Evolutionary conservation across 2,113 vertebrate species (phyloP).

Genomic region (Nothobranchius furzeri): DNA sequence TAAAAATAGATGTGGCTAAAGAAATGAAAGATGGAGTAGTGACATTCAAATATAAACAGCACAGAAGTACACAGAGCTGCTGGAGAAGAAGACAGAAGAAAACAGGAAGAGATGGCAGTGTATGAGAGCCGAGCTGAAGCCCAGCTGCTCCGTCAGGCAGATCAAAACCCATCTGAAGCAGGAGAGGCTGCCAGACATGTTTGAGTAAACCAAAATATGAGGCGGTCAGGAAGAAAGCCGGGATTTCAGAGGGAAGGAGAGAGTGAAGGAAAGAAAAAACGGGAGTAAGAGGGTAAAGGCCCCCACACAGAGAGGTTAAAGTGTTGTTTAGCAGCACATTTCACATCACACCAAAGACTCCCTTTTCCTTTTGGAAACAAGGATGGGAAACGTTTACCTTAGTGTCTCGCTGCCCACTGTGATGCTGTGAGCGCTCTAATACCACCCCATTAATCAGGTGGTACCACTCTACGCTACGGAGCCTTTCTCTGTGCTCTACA

Average conservation of each 20-base stretch:
- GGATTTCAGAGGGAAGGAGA: constrained; percentile 27
- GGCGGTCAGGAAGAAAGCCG: constrained; percentile 52
- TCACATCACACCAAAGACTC: constrained; percentile 1
- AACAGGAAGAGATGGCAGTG: constrained; percentile 33
- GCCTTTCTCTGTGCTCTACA: background rate
- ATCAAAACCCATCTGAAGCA: constrained; percentile 61
- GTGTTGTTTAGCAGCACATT: constrained; percentile 9
- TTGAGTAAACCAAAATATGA: constrained; percentile 68
- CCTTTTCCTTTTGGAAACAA: constrained; percentile 17
- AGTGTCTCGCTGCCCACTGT: constrained; percentile 9
- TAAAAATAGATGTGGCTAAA: background rate
- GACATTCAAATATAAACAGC: constrained; percentile 7
- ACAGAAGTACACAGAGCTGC: constrained; percentile 7
- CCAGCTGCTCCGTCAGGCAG: constrained; percentile 59
- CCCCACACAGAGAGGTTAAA: constrained; percentile 6
- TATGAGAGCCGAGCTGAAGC: constrained; percentile 22
- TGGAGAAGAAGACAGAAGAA: constrained; percentile 6
- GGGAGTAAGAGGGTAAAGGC: constrained; percentile 26
- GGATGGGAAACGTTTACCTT: constrained; percentile 27
- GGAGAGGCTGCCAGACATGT: constrained; percentile 63
- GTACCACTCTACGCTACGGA: constrained; percentile 10
- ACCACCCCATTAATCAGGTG: constrained; percentile 1
- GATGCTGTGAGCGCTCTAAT: constrained; percentile 14
- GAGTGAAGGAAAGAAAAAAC: background rate
- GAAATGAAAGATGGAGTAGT: background rate